Percentiles rank a stretch among this genome's conserved stretches.
These are phyloP conservation scores for Drosophila orosa DNA, from an alignment of 1,140 invertebrate genomes.

Conservation along the genomic window DNA sequence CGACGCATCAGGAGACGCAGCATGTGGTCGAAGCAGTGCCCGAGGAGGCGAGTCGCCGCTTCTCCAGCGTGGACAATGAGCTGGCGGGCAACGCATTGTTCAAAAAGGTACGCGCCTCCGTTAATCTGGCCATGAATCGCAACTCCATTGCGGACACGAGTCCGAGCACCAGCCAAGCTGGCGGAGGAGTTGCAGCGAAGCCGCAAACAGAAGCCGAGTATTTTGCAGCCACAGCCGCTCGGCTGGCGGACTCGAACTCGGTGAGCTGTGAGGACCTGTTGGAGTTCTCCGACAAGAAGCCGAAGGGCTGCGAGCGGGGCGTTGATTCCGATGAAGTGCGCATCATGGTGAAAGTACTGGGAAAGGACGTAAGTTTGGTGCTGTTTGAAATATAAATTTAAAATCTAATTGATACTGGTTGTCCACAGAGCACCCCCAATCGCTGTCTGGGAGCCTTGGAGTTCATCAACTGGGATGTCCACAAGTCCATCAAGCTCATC, in stretches of 20 bases:
- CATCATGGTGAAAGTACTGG: slow-evolving; percentile 95
- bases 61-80: slow-evolving; percentile 68
- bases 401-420: slow-evolving; percentile 2
- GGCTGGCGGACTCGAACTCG: slow-evolving; percentile 87
- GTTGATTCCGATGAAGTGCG: slow-evolving; percentile 95
- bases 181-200: slow-evolving; percentile 25
- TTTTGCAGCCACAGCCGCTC: slow-evolving; percentile 74
- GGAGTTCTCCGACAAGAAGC: slow-evolving; percentile 94
- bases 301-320: slow-evolving; percentile 92
- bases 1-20: slow-evolving; percentile 11
- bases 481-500: slow-evolving; percentile 94
- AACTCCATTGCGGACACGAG: slow-evolving; percentile 36
- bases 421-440: slow-evolving; percentile 89
- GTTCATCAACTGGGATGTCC: slow-evolving; percentile 94
- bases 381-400: neutral
- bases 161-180: slow-evolving; percentile 1
- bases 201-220: slow-evolving; percentile 75
- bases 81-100: slow-evolving; percentile 83
- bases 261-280: slow-evolving; percentile 96
- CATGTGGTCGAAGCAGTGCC: slow-evolving; percentile 15
- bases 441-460: slow-evolving; percentile 93
- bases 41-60: slow-evolving; percentile 30
- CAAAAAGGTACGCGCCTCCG: slow-evolving; percentile 82
- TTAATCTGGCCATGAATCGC: slow-evolving; percentile 71
- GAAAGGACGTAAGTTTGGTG: slow-evolving; percentile 88